These are phyloP conservation scores for Lagocephalus sceleratus DNA, from an alignment of 2,797 vertebrate genomes.

Conservation along the genomic window DNA sequence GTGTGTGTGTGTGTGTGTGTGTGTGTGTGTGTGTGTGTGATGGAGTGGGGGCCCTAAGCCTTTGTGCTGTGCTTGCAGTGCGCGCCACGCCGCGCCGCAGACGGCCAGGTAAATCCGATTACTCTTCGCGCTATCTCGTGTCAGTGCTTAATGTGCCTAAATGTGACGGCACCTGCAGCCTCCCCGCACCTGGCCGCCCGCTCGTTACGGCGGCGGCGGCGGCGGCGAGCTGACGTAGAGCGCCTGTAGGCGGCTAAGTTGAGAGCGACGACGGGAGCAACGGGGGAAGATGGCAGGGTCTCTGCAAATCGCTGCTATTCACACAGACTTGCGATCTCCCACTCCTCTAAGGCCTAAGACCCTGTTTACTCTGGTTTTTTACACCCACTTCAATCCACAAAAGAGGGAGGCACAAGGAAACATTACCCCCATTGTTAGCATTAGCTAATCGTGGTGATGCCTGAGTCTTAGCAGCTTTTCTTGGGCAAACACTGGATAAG, in stretches of 20 bases:
- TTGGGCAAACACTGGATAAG: constrained; percentile 77
- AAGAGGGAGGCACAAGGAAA: constrained; percentile 64
- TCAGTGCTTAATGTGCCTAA: constrained; percentile 75
- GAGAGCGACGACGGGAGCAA: constrained; percentile 44
- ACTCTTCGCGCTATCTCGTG: constrained; percentile 67
- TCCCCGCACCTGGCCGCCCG: constrained; percentile 65
- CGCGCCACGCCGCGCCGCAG: constrained; percentile 46
- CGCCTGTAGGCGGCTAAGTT: constrained; percentile 57
- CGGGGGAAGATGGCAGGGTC: constrained; percentile 36
- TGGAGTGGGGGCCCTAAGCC: constrained; percentile 67
- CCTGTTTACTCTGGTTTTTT: constrained; percentile 66
- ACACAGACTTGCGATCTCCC: constrained; percentile 56
- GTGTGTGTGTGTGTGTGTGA: constrained; percentile 56
- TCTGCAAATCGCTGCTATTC: constrained; percentile 63
- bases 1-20: constrained; percentile 50
- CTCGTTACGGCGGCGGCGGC: constrained; percentile 39
- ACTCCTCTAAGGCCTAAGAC: constrained; percentile 54
- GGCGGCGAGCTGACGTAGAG: constrained; percentile 12
- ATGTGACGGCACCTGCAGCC: constrained; percentile 69
- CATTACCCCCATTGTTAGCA: constrained; percentile 71
- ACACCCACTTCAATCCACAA: constrained; percentile 68
- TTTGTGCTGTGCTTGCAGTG: constrained; percentile 72
- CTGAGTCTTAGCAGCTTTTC: constrained; percentile 76
- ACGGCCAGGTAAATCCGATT: constrained; percentile 71
- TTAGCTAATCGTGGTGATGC: constrained; percentile 71